Evolutionary conservation across 2,797 vertebrate genomes (phyloP), one percentile per base, ranked within the genome.

Genomic region (Taeniopygia guttata): DNA sequence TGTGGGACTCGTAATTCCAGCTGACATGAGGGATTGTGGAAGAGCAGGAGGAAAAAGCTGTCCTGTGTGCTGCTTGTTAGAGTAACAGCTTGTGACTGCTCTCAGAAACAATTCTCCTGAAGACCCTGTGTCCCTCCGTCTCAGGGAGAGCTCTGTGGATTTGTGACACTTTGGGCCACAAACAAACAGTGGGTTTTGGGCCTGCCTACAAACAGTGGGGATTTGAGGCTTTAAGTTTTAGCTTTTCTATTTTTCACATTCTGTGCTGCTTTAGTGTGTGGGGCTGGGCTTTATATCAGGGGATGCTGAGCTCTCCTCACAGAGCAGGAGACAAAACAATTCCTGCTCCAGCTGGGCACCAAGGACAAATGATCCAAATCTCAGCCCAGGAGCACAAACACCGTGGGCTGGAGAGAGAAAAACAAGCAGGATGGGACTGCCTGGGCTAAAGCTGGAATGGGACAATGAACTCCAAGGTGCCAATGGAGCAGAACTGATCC

Each of bases 251-350:
- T 2, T 58, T 18, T 36, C 11, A 36, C 1, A 1, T 18, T 38
- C 25, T 58, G 8, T 9, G 23, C 56, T 58, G 23, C 23, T 58
- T 58, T 18, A 38, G 16, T 58, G 16, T 23, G 46, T 6, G 16
- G n/a, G 15, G 8, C n/a, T 36, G 55, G 0, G 55, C n/a, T 36
- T 6, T 55, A 11, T 1, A 58, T 58, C 0, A 3, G 0, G n/a
- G n/a, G 1, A 56, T 56, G 34, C 5, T 36, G 55, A 58, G n/a
- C 55, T 58, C 10, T 34, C 22, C 25, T 13, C 55, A 34, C 54
- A 55, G 54, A n/a, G 54, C 54, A 55, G 54, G 54, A 55, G 13
- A 55, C 54, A 55, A n/a, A 55, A 55, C 54, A n/a, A 55, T 55
- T 55, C 54, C 54, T 55, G 12, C 52, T 55, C 52, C 30, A 55